These are phyloP conservation scores for human DNA, from an alignment of 2,113 vertebrate genomes.

Conservation along the genomic window DNA sequence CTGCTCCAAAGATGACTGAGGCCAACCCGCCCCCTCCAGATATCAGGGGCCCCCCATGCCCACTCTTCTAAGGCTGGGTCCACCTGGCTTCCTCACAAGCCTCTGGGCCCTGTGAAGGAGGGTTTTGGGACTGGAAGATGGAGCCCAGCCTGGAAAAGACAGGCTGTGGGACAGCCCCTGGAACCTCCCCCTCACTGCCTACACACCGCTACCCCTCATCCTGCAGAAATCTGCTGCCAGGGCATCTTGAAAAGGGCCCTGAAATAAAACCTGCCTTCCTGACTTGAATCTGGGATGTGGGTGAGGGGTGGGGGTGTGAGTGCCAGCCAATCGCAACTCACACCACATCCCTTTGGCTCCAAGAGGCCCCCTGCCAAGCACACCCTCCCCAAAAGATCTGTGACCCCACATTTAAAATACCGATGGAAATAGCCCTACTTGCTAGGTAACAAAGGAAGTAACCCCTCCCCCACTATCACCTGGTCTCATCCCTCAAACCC, in stretches of 20 bases:
- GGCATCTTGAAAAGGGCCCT: slow-evolving; percentile 46
- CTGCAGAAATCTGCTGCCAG: not conserved
- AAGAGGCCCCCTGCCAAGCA: not conserved
- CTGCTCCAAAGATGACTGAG: not conserved
- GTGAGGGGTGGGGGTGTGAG: not conserved
- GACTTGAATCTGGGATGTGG: not conserved
- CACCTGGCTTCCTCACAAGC: not conserved
- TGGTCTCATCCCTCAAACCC: not conserved
- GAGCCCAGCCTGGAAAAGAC: not conserved
- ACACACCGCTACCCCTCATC: not conserved
- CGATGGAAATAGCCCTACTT: slow-evolving; percentile 3
- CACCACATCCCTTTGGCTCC: not conserved
- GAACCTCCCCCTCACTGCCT: not conserved
- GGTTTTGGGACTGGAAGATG: not conserved
- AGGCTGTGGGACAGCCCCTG: not conserved
- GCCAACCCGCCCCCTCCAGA: not conserved
- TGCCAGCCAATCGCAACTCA: not conserved
- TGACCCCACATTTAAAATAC: slow-evolving; percentile 27
- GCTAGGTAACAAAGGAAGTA: not conserved
- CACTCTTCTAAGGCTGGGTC: not conserved
- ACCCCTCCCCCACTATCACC: not conserved
- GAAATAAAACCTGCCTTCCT: slow-evolving; percentile 56
- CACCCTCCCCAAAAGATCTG: not conserved
- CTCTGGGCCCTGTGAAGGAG: not conserved
- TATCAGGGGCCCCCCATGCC: not conserved